Evolutionary conservation across 2,888 invertebrate genomes (phyloP).

Genomic region (Yponomeuta plumbellus): DNA sequence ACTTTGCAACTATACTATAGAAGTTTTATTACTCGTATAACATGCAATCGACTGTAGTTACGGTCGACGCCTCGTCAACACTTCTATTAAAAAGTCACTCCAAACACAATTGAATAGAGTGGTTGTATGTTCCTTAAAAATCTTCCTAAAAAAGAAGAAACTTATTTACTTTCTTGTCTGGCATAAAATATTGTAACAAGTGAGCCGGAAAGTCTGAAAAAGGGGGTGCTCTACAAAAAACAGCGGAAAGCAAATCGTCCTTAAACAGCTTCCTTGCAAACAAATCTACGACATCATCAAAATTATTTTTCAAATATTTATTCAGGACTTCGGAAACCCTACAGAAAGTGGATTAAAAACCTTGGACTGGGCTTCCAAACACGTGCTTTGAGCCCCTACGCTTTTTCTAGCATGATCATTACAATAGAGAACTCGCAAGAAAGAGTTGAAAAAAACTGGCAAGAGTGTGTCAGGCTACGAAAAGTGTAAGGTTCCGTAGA

Average conservation of each 20-base stretch:
- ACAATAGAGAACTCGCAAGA: too few species aligned
- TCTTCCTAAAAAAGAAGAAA: neutral
- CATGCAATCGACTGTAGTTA: too few species aligned
- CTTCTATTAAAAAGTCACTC: too few species aligned
- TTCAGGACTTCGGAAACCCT: slow-evolving; percentile 30
- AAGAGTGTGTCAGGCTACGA: too few species aligned
- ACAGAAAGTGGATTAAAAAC: slow-evolving; percentile 29
- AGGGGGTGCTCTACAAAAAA: neutral
- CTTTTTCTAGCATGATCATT: too few species aligned
- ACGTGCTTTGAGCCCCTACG: neutral
- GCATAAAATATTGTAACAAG: neutral
- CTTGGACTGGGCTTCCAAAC: slow-evolving; percentile 15
- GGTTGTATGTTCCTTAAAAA: too few species aligned
- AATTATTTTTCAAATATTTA: slow-evolving; percentile 33
- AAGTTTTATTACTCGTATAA: too few species aligned
- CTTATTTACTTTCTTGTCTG: neutral
- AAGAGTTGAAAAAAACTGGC: too few species aligned
- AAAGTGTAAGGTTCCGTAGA: too few species aligned
- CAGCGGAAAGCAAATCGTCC: neutral
- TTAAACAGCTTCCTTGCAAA: slow-evolving; percentile 19
- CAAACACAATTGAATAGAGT: too few species aligned
- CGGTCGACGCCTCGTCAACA: too few species aligned
- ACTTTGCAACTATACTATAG: too few species aligned
- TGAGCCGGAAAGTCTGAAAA: neutral
- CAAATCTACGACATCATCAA: slow-evolving; percentile 29